Percentiles rank a stretch among this genome's conserved stretches.
phyloP scores from a whole-genome alignment of 2,113 vertebrate genomes.

The Cettia cetti region DNA sequence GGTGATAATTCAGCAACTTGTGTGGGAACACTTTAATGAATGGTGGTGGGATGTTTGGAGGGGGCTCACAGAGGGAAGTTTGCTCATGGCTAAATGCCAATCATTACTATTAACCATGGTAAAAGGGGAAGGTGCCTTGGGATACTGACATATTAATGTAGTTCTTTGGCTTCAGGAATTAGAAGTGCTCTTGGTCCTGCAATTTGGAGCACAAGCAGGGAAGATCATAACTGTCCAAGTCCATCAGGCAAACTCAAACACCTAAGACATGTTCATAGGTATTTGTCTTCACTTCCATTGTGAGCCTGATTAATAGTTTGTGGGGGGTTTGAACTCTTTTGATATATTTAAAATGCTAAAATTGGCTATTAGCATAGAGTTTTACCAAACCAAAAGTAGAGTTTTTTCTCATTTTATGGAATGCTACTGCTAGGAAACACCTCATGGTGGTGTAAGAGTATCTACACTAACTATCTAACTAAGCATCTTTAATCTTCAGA shows the following conservation, averaged over 20 bases:
- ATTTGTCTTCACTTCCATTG: neutral
- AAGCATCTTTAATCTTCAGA: neutral
- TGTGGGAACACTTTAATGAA: neutral
- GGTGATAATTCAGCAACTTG: neutral
- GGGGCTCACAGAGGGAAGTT: neutral
- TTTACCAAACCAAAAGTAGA: neutral
- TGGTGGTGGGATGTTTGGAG: neutral
- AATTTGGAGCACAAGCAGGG: neutral
- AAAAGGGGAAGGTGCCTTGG: neutral
- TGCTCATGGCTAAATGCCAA: neutral
- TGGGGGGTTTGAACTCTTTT: neutral
- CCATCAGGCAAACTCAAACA: neutral
- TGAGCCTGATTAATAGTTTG: neutral
- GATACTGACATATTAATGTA: neutral
- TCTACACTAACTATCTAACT: neutral
- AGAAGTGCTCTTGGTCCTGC: accelerated
- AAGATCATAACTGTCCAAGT: neutral
- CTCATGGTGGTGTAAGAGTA: neutral
- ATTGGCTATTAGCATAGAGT: neutral
- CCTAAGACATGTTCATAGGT: neutral
- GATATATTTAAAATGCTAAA: neutral
- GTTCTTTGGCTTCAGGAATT: neutral
- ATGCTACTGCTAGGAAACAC: neutral
- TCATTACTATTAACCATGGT: neutral
- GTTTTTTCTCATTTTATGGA: neutral